A percentile compares a stretch with the other conserved stretches of the same genome.
Evolutionary conservation across 2,113 vertebrate genomes (phyloP).

Genomic region (Gasterosteus nipponicus): DNA sequence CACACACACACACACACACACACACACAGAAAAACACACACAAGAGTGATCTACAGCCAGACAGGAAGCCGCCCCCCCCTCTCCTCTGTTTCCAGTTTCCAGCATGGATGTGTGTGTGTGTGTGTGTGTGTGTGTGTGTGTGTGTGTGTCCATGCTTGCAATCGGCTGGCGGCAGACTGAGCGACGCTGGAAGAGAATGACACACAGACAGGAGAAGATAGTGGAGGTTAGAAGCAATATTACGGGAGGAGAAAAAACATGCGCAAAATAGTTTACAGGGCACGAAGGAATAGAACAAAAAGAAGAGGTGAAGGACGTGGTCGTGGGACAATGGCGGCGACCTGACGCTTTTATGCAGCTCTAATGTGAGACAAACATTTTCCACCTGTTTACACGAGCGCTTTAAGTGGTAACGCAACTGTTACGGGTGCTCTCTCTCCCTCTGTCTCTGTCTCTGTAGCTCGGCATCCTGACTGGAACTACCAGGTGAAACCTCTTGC

Average conservation of each 20-base stretch:
- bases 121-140: constrained; percentile 20
- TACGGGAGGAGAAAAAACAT: constrained; percentile 27
- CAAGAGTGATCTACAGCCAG: constrained; percentile 32
- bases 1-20: background rate
- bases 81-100: constrained; percentile 61
- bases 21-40: constrained; percentile 23
- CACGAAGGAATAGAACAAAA: background rate
- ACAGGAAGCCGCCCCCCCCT: constrained; percentile 60
- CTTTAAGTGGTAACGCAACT: background rate
- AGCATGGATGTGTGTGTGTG: constrained; percentile 16
- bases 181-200: constrained; percentile 24
- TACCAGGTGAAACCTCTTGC: too few relatives aligned
- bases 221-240: constrained; percentile 25
- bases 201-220: constrained; percentile 33
- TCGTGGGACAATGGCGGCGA: constrained; percentile 60
- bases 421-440: too few relatives aligned
- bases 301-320: constrained; percentile 34
- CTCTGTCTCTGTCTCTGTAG: too few relatives aligned
- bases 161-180: constrained; percentile 63
- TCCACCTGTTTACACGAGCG: background rate
- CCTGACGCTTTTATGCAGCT: constrained; percentile 43
- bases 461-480: too few relatives aligned
- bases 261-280: constrained; percentile 9
- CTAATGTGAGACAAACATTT: background rate
- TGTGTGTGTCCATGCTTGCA: constrained; percentile 22